Conservation (phyloP, 2,888 invertebrate species). For the Bellardia bayeri region DNA sequence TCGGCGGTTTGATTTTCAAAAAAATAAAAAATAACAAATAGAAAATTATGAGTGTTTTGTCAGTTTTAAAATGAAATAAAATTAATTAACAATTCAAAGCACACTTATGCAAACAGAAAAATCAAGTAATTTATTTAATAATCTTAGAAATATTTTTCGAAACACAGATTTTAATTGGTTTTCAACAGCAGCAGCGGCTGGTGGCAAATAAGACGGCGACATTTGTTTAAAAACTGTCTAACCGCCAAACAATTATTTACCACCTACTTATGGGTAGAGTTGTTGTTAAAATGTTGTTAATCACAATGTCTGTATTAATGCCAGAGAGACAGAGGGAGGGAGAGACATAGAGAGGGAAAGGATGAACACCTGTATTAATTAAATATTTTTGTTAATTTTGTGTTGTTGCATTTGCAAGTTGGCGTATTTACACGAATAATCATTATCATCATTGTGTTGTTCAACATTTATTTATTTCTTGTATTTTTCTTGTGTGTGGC, state of each 20-base stretch:
- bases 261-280: conserved; percentile 58
- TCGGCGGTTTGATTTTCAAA: conserved; percentile 45
- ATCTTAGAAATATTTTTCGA: conserved; percentile 56
- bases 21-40: background rate
- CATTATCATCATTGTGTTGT: conserved; percentile 46
- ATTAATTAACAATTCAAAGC: conserved; percentile 65
- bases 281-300: conserved; percentile 45
- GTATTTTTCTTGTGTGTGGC: conserved; percentile 9
- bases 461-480: conserved; percentile 57
- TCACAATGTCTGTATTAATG: conserved; percentile 8
- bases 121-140: conserved; percentile 32
- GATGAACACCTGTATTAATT: conserved; percentile 49
- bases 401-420: conserved; percentile 49
- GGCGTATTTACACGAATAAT: conserved; percentile 72
- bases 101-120: conserved; percentile 63
- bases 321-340: background rate
- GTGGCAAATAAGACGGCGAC: conserved; percentile 36
- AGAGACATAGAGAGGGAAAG: conserved; percentile 14
- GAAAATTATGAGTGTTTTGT: conserved; percentile 27
- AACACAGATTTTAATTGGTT: conserved; percentile 68
- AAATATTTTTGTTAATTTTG: conserved; percentile 27
- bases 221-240: conserved; percentile 23
- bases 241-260: conserved; percentile 37
- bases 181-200: conserved; percentile 45
- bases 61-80: conserved; percentile 15